Percentiles rank a stretch among this genome's conserved stretches.
Conservation (phyloP, 2,113 vertebrate species). For the Trinectes maculatus region DNA sequence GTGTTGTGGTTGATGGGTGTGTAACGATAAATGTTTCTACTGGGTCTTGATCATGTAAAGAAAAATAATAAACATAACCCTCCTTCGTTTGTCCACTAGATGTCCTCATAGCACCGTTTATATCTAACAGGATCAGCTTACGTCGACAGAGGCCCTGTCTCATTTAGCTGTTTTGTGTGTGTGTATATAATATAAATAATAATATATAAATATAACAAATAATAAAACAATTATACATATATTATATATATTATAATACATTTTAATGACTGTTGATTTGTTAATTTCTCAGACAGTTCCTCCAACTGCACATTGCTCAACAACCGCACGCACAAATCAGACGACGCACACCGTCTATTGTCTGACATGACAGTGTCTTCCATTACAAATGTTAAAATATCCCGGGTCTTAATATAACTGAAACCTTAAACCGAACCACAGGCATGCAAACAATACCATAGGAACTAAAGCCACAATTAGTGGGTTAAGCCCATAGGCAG, state of each 20-base stretch:
- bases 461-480: constrained; percentile 67
- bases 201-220: no score
- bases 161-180: neutral
- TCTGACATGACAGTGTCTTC: constrained; percentile 25
- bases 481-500: constrained; percentile 58
- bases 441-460: constrained; percentile 58
- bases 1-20: no score
- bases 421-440: constrained; percentile 51
- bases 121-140: neutral
- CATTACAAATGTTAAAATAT: constrained; percentile 46
- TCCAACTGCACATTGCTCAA: constrained; percentile 3
- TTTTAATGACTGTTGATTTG: constrained; percentile 39
- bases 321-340: constrained; percentile 49
- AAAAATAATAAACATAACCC: no score
- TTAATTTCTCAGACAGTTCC: neutral
- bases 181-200: no score
- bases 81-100: constrained; percentile 58
- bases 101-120: constrained; percentile 51
- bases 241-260: constrained; percentile 3
- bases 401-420: constrained; percentile 65
- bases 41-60: no score
- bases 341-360: constrained; percentile 27
- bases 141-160: neutral
- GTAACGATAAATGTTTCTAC: no score
- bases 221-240: no score